Evolutionary conservation across 1,140 invertebrate genomes (phyloP), one percentile per base, ranked within the genome.

Genomic region (Drosophila prosaltans): DNA sequence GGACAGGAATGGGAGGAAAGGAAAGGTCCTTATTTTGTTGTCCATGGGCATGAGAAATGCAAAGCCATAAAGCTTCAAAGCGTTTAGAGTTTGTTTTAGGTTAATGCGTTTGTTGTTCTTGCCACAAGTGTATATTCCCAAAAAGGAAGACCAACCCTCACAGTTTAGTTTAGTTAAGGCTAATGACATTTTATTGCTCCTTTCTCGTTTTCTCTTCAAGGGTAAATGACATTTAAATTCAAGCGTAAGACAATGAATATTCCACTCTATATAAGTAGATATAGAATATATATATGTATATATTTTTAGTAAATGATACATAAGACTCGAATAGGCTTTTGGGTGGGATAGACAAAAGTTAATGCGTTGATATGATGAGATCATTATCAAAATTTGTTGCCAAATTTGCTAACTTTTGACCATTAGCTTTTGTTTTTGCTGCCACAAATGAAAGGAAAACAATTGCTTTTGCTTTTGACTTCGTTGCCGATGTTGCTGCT

Each of bases 341-440:
- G 8, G 2, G 45, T 2, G 9, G 39, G 69, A 63, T 62, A 68
- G 74, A 60, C 72, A 51, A 79, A 66, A 83, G 65, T 83, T 88
- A 88, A 88, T 86, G 83, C 80, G 24, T 67, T 82, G 83, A 88
- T 79, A 79, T 88, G 74, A 76, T 70, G 74, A 78, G 55, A 78
- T 65, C 80, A 85, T 85, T 85, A 85, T 88, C 72, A 79, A 88
- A 76, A 82, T 86, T 54, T 81, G 58, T 66, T 51, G 67, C 32
- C 65, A 69, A 67, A 80, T 83, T 80, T 80, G 80, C 45, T 76
- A 79, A 79, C 75, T 86, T 86, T 76, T 82, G 83, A 82, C 80
- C 83, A 86, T 88, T 80, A 83, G 80, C 80, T 88, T 82, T 78
- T 83, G 84, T 80, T 88, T 83, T 78, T 83, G 83, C 72, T 80